These are phyloP conservation scores for Drosophila demipolita DNA, from an alignment of 2,888 invertebrate genomes.

Conservation along the genomic window DNA sequence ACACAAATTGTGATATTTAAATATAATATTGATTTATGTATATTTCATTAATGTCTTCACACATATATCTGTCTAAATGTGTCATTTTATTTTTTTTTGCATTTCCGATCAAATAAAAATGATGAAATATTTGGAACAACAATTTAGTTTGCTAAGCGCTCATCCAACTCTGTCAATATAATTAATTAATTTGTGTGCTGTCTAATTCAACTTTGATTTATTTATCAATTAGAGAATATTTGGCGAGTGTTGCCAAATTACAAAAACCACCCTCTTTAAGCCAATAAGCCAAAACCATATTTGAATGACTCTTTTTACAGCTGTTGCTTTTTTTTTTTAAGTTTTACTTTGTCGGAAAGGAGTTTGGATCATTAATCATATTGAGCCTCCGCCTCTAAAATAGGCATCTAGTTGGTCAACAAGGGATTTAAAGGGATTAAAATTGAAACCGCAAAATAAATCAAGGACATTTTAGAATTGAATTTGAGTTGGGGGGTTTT, in stretches of 20 bases:
- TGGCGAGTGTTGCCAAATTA: neutral
- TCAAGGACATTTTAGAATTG: conserved; percentile 15
- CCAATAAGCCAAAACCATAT: neutral
- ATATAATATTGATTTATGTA: neutral
- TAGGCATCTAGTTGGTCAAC: neutral
- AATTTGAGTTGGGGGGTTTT: conserved; percentile 7
- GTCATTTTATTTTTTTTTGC: neutral
- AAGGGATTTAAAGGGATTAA: neutral
- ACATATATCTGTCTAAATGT: too few relatives aligned
- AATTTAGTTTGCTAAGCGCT: neutral
- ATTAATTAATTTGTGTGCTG: neutral
- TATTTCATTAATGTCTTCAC: too few relatives aligned
- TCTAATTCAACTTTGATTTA: neutral
- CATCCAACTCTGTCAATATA: neutral
- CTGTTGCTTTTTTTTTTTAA: conserved; percentile 5
- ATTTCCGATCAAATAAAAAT: too few relatives aligned
- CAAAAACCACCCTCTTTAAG: neutral
- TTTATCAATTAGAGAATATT: neutral
- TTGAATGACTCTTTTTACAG: conserved; percentile 14
- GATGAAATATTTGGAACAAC: neutral
- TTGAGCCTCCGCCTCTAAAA: conserved; percentile 4
- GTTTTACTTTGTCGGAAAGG: neutral
- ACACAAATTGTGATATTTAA: neutral
- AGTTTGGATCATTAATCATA: conserved; percentile 47
- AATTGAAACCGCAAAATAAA: conserved; percentile 18